phyloP scores from a whole-genome alignment of 2,888 invertebrate genomes.

The Nematopogon swammerdamellus region DNA sequence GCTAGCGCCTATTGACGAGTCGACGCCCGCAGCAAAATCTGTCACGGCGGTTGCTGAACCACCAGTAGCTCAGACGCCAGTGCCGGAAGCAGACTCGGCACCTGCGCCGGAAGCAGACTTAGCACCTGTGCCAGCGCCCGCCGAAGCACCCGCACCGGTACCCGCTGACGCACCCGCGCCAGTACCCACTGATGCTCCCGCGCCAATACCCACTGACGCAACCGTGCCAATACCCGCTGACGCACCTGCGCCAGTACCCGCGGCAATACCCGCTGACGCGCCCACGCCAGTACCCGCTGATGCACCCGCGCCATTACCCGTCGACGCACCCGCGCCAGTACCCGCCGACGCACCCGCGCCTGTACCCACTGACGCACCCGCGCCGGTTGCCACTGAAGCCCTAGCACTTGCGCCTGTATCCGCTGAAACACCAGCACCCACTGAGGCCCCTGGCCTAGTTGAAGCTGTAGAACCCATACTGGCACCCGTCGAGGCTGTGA shows the following conservation, averaged over 20 bases:
- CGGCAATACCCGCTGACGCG: too few species aligned
- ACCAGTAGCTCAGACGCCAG: too few species aligned
- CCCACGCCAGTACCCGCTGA: neutral
- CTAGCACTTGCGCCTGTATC: neutral
- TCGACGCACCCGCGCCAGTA: too few species aligned
- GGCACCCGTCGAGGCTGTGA: too few species aligned
- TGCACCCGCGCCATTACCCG: neutral
- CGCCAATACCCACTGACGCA: too few species aligned
- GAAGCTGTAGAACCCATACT: too few species aligned
- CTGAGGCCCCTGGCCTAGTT: too few species aligned
- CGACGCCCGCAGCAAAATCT: too few species aligned
- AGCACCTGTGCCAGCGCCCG: slow-evolving; percentile 1
- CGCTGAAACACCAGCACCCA: neutral
- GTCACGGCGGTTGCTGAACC: too few species aligned
- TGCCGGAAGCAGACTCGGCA: slow-evolving; percentile 1
- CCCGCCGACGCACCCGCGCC: neutral
- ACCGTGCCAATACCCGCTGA: neutral
- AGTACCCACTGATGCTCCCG: too few species aligned
- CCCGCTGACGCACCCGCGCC: neutral
- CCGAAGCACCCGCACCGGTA: neutral
- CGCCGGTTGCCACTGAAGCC: neutral
- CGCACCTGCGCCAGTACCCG: slow-evolving; percentile 1
- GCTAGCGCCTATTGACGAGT: too few species aligned
- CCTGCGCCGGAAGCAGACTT: neutral
- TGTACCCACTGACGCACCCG: neutral